A percentile compares a stretch with the other conserved stretches of the same genome.
Conservation (phyloP, 2,113 vertebrate species). For the Callaeas wilsoni region DNA sequence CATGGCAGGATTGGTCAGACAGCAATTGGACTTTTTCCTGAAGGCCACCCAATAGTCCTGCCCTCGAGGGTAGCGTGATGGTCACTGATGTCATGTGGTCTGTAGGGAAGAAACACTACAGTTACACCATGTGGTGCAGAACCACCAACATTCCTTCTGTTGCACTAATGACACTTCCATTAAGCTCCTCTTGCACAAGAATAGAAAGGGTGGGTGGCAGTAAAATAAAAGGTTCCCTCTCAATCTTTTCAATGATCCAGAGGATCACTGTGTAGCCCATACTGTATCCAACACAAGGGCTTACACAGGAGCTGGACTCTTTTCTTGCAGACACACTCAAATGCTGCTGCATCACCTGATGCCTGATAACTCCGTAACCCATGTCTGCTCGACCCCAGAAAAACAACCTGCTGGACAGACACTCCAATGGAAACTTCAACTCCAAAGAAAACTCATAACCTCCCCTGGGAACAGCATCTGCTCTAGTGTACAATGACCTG, state of each 20-base stretch:
- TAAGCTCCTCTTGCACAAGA: neutral
- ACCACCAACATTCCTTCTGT: neutral
- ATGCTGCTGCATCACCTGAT: neutral
- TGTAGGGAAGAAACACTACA: neutral
- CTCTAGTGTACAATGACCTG: fast-evolving
- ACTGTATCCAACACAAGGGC: neutral
- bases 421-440: neutral
- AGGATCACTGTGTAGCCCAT: neutral
- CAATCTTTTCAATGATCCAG: neutral
- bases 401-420: neutral
- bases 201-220: neutral
- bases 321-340: neutral
- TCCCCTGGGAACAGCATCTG: neutral
- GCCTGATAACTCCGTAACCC: neutral
- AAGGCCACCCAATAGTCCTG: neutral
- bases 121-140: neutral
- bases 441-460: neutral
- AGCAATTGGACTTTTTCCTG: fast-evolving
- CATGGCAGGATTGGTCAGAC: fast-evolving
- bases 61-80: fast-evolving
- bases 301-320: neutral
- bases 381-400: neutral
- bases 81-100: neutral
- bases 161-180: neutral
- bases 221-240: neutral